Conservation (phyloP, 2,888 invertebrate species). For the Stenodema calcarata region DNA sequence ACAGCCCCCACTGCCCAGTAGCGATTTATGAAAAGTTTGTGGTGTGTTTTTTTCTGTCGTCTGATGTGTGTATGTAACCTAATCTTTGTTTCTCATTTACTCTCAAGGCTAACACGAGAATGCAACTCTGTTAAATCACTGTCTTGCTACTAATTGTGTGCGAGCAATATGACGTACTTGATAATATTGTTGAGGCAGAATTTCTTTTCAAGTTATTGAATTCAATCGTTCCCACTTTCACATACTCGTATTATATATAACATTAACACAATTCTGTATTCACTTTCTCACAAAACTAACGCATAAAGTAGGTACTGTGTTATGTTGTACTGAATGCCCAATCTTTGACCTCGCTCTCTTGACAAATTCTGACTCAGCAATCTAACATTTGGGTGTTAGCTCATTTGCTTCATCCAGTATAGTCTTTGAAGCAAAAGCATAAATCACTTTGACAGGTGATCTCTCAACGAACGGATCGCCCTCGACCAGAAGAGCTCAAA, state of each 20-base stretch:
- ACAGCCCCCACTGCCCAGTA: conserved; percentile 42
- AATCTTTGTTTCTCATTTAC: not conserved
- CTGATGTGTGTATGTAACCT: not conserved
- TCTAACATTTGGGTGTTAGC: not conserved
- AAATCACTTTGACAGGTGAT: conserved; percentile 63
- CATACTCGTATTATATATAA: too few relatives aligned
- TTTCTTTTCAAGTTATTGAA: not conserved
- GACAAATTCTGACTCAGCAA: not conserved
- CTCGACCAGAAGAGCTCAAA: conserved; percentile 58
- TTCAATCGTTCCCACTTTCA: not conserved
- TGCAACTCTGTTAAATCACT: not conserved
- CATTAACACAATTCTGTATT: not conserved
- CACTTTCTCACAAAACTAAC: not conserved
- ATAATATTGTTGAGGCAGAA: not conserved
- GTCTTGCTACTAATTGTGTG: not conserved
- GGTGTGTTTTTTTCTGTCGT: not conserved
- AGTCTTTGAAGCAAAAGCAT: conserved; percentile 18
- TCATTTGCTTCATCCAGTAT: conserved; percentile 8
- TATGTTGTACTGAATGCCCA: not conserved
- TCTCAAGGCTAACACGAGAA: not conserved
- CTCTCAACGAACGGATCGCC: conserved; percentile 66
- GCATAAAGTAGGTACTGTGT: too few relatives aligned
- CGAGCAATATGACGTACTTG: not conserved
- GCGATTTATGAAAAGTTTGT: not conserved
- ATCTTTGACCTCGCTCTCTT: not conserved